phyloP scores from a whole-genome alignment of 2,888 invertebrate genomes.

The Silvanus unidentatus region DNA sequence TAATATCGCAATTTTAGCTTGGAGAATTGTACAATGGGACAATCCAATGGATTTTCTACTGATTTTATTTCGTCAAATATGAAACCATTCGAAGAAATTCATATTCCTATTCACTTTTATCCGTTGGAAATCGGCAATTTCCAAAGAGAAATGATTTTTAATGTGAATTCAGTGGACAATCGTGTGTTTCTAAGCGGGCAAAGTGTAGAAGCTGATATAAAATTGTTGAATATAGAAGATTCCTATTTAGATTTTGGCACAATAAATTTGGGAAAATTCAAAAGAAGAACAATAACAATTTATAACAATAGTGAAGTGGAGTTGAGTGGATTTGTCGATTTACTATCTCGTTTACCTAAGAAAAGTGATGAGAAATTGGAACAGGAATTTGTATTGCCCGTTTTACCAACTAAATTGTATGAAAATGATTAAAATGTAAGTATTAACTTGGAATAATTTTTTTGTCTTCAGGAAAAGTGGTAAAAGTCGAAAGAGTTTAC shows the following conservation, averaged over 20 bases:
- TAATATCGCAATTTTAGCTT: conserved; percentile 41
- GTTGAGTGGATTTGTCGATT: conserved; percentile 51
- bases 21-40: conserved; percentile 47
- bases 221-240: conserved; percentile 39
- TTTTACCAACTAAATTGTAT: conserved; percentile 9
- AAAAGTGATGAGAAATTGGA: conserved; percentile 19
- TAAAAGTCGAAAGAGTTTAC: neutral
- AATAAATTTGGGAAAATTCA: conserved; percentile 47
- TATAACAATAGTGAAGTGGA: conserved; percentile 53
- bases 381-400: conserved; percentile 29
- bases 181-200: conserved; percentile 53
- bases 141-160: conserved; percentile 44
- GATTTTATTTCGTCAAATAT: conserved; percentile 47
- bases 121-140: neutral
- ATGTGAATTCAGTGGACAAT: conserved; percentile 52
- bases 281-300: conserved; percentile 52
- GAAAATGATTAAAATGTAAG: neutral
- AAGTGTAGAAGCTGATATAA: conserved; percentile 46
- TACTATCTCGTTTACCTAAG: conserved; percentile 48
- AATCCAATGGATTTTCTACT: conserved; percentile 50
- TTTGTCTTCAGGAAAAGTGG: too few species aligned
- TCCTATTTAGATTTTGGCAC: conserved; percentile 44
- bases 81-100: neutral
- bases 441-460: neutral
- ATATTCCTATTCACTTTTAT: neutral